Conservation (phyloP, 2,113 vertebrate species). For the Chloropsis hardwickii region DNA sequence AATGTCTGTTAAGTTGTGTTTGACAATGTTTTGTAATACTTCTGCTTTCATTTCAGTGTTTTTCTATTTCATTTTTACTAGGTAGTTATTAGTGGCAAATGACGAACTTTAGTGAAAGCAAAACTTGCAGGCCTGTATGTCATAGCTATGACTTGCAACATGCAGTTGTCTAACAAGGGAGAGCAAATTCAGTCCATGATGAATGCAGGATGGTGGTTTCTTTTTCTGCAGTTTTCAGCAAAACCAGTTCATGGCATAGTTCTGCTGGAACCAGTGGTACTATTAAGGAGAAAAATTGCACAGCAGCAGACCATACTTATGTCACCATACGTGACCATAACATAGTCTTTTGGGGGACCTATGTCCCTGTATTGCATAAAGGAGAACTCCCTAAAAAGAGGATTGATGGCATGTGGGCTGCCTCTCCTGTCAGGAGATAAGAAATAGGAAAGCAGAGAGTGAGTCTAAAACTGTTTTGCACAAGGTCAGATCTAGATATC, state of each 20-base stretch:
- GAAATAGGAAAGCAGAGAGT: not conserved
- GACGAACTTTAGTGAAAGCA: not conserved
- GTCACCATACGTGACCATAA: accelerated
- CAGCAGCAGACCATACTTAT: not conserved
- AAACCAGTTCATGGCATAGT: not conserved
- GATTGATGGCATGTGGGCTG: not conserved
- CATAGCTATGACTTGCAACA: not conserved
- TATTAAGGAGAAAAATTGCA: not conserved
- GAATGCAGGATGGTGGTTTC: not conserved
- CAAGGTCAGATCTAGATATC: not conserved
- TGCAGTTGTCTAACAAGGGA: not conserved
- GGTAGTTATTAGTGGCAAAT: not conserved
- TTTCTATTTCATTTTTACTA: not conserved
- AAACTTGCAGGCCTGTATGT: not conserved
- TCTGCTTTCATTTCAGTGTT: not conserved
- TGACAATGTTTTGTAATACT: not conserved
- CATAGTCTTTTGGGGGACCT: not conserved
- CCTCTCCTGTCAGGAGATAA: not conserved
- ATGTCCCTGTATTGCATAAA: not conserved
- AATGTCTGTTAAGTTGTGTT: not conserved
- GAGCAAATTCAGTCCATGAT: not conserved
- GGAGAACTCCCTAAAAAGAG: not conserved
- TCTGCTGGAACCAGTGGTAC: not conserved
- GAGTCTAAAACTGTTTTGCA: not conserved
- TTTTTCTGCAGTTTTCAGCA: not conserved